phyloP scores from a whole-genome alignment of 1,140 invertebrate species.

The Cylas formicarius region DNA sequence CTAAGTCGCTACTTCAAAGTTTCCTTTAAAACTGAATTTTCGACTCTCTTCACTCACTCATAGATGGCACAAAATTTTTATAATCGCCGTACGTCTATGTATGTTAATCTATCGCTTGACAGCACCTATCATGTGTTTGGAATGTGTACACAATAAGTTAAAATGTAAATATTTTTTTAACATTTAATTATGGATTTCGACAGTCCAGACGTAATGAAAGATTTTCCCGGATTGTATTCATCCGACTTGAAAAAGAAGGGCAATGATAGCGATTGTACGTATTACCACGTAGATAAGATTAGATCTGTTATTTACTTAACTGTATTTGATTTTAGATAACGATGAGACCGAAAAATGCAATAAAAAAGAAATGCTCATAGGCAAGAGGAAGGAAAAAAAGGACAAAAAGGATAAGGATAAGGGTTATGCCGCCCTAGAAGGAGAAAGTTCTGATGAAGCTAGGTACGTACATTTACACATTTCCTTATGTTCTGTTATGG shows the following conservation, averaged over 20 bases:
- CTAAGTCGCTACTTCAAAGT: too few species aligned
- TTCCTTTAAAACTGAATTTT: too few species aligned
- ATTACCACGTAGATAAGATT: conserved; percentile 16
- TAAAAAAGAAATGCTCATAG: conserved; percentile 52
- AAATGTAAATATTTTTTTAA: too few species aligned
- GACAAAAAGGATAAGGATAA: conserved; percentile 74
- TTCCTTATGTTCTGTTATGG: conserved; percentile 14
- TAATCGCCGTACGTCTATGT: too few species aligned
- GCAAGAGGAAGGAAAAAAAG: conserved; percentile 71
- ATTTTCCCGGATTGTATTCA: conserved; percentile 81
- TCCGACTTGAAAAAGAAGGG: conserved; percentile 62
- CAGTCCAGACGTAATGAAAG: conserved; percentile 82
- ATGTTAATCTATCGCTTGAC: too few species aligned
- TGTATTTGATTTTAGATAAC: conserved; percentile 33
- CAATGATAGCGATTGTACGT: conserved; percentile 81
- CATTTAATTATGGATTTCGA: conserved; percentile 70
- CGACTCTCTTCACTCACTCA: too few species aligned
- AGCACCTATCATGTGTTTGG: too few species aligned
- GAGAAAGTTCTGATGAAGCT: conserved; percentile 86
- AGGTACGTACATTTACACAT: conserved; percentile 53
- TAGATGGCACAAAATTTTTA: too few species aligned
- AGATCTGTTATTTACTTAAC: conserved; percentile 16
- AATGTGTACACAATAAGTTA: too few species aligned
- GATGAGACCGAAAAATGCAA: conserved; percentile 40
- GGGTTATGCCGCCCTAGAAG: conserved; percentile 85